Percentiles rank a stretch among this genome's conserved stretches.
Evolutionary conservation across 35 echinoderm and acorn worm genomes (phyloP).

Genomic region (Chiridota heheva): DNA sequence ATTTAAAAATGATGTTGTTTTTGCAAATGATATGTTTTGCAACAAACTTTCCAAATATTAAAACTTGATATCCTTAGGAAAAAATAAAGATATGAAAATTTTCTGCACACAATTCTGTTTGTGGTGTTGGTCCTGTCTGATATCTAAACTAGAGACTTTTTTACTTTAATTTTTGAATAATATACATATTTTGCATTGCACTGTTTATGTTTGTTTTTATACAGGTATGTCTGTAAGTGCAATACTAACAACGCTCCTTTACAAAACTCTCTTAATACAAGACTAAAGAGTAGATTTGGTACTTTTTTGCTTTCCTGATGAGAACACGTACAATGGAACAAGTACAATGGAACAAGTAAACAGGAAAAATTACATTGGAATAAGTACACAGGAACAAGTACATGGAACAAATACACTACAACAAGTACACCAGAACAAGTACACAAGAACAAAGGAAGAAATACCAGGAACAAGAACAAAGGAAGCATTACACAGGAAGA

Average conservation of each 20-base stretch:
- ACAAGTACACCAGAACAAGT: no score
- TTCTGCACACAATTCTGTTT: background rate
- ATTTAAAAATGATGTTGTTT: no score
- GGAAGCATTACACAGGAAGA: no score
- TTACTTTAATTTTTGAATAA: background rate
- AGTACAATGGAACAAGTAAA: no score
- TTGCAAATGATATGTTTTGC: background rate
- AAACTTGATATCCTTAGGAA: background rate
- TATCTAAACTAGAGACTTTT: background rate
- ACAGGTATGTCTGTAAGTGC: conserved; percentile 46
- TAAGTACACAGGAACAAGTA: no score
- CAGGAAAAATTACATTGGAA: no score
- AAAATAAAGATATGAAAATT: background rate
- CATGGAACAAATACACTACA: no score
- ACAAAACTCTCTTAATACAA: conserved; percentile 24
- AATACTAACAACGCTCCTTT: conserved; percentile 52
- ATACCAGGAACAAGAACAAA: no score
- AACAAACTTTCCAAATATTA: background rate
- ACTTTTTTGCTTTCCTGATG: no score
- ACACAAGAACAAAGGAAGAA: no score
- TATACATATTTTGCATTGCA: background rate
- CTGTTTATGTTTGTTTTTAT: background rate
- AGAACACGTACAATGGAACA: no score
- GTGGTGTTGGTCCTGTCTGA: background rate
- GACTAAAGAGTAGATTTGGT: conserved; percentile 12